Conservation (phyloP, 2,888 invertebrate genomes). For the Agrochola macilenta region DNA sequence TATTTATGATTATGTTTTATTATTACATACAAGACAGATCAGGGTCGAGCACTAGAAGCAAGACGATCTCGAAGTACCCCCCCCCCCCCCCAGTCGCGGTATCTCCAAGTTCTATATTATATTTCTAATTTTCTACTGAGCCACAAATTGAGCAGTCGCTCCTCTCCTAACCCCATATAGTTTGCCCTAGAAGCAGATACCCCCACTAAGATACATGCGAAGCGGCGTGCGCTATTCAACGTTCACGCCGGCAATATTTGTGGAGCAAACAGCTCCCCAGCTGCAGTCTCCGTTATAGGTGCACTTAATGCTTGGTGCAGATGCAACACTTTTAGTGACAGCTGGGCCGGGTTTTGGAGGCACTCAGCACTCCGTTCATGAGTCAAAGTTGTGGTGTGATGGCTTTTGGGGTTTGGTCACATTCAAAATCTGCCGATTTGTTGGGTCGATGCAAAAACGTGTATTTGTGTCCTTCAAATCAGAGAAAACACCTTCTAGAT, state of each 20-base stretch:
- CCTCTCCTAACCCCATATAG: conserved; percentile 17
- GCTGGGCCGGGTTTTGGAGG: neutral
- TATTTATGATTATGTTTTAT: no score
- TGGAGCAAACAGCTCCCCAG: conserved; percentile 52
- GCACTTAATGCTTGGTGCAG: conserved; percentile 43
- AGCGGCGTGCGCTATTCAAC: conserved; percentile 48
- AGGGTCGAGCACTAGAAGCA: no score
- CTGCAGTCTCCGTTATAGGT: conserved; percentile 17
- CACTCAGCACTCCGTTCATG: neutral
- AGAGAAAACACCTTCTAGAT: neutral
- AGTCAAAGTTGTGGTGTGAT: conserved; percentile 1
- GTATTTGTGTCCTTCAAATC: neutral
- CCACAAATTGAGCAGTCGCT: neutral
- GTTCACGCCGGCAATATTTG: conserved; percentile 59
- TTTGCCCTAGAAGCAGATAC: conserved; percentile 60
- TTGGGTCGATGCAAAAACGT: neutral
- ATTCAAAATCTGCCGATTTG: neutral
- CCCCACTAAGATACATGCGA: conserved; percentile 59
- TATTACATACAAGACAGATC: no score
- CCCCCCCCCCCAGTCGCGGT: no score
- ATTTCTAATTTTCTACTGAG: neutral
- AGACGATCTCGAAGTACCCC: no score
- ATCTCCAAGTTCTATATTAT: no score
- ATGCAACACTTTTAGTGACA: conserved; percentile 26
- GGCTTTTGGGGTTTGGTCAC: neutral